phyloP scores from a whole-genome alignment of 2,113 vertebrate genomes.

The Cavia porcellus region DNA sequence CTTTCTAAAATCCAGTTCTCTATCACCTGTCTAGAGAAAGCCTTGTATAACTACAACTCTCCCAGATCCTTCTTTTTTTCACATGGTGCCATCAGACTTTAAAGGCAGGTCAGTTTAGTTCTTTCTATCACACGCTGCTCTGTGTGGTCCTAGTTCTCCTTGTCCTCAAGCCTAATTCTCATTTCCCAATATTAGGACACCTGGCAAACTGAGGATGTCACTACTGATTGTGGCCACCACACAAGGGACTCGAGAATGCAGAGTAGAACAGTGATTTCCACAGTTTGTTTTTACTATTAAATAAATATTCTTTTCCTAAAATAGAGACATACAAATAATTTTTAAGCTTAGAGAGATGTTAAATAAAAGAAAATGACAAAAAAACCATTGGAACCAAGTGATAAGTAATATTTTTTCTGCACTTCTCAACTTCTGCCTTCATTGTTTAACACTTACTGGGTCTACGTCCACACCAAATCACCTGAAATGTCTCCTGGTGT shows the following conservation, averaged over 20 bases:
- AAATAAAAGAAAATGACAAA: constrained; percentile 15
- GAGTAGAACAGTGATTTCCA: background rate
- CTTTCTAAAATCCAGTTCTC: background rate
- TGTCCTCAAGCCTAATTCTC: background rate
- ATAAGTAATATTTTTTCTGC: background rate
- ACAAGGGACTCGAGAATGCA: background rate
- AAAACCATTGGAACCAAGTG: background rate
- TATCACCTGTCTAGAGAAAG: background rate
- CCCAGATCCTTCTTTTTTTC: background rate
- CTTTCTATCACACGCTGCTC: background rate
- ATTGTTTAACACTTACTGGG: background rate
- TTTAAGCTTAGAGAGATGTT: constrained; percentile 45
- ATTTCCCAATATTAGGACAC: background rate
- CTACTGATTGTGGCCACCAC: background rate
- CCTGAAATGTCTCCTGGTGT: background rate
- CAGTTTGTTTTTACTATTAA: constrained; percentile 5
- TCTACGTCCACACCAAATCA: background rate
- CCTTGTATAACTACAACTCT: background rate
- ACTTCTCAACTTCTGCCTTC: background rate
- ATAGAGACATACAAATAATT: background rate
- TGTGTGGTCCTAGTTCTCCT: background rate
- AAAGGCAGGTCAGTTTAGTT: background rate
- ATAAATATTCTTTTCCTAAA: background rate
- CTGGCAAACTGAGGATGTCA: background rate
- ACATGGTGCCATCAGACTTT: background rate